These are phyloP conservation scores for Leucopsar rothschildi DNA, from an alignment of 2,113 vertebrate genomes.

Conservation along the genomic window DNA sequence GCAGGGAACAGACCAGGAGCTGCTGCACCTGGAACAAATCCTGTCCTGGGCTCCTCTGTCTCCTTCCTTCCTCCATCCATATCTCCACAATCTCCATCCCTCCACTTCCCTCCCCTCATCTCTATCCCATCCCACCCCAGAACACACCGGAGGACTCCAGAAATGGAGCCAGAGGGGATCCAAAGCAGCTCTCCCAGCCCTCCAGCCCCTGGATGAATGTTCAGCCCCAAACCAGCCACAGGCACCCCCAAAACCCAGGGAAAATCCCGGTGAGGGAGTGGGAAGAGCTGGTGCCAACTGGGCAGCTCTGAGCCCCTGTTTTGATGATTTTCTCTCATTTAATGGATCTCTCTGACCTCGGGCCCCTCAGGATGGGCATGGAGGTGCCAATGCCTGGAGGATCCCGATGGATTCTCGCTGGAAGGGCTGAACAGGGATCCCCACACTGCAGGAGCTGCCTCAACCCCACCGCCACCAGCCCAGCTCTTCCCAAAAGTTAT, in stretches of 20 bases:
- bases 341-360: neutral
- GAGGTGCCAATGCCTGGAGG: neutral
- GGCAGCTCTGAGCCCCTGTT: fast-evolving
- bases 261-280: fast-evolving
- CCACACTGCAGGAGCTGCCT: neutral
- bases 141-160: fast-evolving
- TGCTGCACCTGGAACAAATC: neutral
- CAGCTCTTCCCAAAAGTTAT: neutral
- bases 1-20: neutral
- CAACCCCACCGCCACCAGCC: neutral
- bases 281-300: neutral
- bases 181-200: neutral
- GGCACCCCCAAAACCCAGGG: neutral
- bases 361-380: neutral
- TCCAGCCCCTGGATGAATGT: fast-evolving
- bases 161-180: neutral
- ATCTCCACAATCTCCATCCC: too few relatives aligned
- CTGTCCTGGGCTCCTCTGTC: neutral
- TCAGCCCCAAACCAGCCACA: neutral
- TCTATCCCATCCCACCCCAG: neutral
- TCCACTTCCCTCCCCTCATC: too few relatives aligned
- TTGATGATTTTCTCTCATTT: fast-evolving
- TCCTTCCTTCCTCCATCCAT: neutral
- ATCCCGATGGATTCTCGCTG: neutral
- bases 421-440: neutral